These are phyloP conservation scores for Petrolisthes cinctipes DNA, from an alignment of 2,888 invertebrate genomes.

Conservation along the genomic window DNA sequence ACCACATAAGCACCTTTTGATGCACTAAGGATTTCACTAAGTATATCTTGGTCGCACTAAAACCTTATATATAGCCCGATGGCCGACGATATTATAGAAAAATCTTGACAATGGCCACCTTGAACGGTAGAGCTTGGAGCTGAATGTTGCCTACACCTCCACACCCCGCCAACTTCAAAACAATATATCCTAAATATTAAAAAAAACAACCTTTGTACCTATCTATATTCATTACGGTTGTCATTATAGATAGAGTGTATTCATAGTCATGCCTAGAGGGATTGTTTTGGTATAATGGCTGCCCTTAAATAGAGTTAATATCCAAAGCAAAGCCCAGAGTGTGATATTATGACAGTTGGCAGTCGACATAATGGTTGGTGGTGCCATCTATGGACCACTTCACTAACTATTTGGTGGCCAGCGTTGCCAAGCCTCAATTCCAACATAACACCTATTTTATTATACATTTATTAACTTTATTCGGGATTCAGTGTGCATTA, in stretches of 20 bases:
- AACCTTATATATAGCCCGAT: conserved; percentile 39
- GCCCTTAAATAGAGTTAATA: no score
- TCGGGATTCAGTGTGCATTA: no score
- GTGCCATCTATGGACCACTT: conserved; percentile 38
- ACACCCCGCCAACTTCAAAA: conserved; percentile 43
- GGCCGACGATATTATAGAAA: conserved; percentile 39
- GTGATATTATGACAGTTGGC: conserved; percentile 38
- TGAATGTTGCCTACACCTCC: conserved; percentile 1
- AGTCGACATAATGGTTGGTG: conserved; percentile 40
- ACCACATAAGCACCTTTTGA: conserved; percentile 55
- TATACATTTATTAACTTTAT: not conserved
- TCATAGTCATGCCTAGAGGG: not conserved
- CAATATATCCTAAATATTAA: not conserved
- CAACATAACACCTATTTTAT: not conserved
- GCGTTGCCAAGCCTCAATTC: conserved; percentile 30
- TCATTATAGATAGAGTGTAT: not conserved
- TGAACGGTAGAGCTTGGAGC: conserved; percentile 48
- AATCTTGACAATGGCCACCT: conserved; percentile 48
- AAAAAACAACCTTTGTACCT: no score
- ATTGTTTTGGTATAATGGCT: no score
- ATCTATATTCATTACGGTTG: no score
- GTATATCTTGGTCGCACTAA: conserved; percentile 31
- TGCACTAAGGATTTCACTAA: conserved; percentile 48
- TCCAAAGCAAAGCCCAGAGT: conserved; percentile 13
- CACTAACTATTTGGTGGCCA: not conserved